Base-by-base conservation (phyloP, 2,113 vertebrate genomes). In the Nothocercus julius region DNA sequence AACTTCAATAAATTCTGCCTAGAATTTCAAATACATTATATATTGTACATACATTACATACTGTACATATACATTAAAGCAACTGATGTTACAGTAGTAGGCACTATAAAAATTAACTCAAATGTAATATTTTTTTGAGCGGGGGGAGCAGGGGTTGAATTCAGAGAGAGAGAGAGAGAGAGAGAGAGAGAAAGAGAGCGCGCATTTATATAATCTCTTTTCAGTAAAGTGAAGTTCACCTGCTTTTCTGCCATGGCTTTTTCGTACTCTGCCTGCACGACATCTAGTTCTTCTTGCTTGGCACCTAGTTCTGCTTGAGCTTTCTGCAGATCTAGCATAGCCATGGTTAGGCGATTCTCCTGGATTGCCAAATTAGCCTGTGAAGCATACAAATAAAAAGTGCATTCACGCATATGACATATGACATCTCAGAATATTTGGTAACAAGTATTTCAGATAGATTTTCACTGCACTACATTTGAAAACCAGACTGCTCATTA, bases 321-420 rank as follows among this genome's bases (percentile, higher is more conserved):
- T 91, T 97, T 98, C 93, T 98, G 97, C 75, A 99, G 97, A 93
- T 99, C 98, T 53, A 96, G 89, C 97, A 98, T 98, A 88, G 99
- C 98, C 20, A 97, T 92, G 21, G 79, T 24, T 19, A 99, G 91
- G 13, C 98, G 98, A 89, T 97, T 98, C 96, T 98, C 98, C 93
- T 99, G 98, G 51, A 99, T 97, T 82, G 97, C 98, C 92, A 99
- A 95, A 97, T 99, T 98, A 89, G 98, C 98, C 99, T 99, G 84
- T 3, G 32, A 40, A 62, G 42, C 8, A 94, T 16, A 94, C 22
- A 95, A 67, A 85, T 19, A 85, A 9, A 30, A 13, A 28, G 7
- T 42, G 3, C 28, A 25, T 28, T 64, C 3, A 32, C 12, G 59
- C 3, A 22, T 9, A 42, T 28, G 74, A 34, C 24, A 72, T 53